These are phyloP conservation scores for Scomber colias DNA, from an alignment of 2,113 vertebrate species.

Conservation along the genomic window DNA sequence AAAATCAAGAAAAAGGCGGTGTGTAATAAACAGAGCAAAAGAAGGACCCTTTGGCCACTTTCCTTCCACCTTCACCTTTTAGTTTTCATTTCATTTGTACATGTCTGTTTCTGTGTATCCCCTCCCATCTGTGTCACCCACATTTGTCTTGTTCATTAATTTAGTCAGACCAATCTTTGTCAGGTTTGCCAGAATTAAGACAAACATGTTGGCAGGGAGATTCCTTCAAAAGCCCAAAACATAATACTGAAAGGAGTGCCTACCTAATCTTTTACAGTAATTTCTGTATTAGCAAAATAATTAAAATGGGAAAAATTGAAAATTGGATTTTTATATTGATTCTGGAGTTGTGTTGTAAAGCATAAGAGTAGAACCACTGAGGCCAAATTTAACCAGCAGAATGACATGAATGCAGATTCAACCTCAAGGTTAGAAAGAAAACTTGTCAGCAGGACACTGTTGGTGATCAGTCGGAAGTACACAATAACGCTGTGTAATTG, in stretches of 20 bases:
- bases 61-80: conserved; percentile 57
- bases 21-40: conserved; percentile 87
- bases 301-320: not conserved
- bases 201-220: conserved; percentile 12
- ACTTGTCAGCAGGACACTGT: not conserved
- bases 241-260: too few relatives aligned
- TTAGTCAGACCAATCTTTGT: not conserved
- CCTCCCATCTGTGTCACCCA: conserved; percentile 48
- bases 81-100: conserved; percentile 47
- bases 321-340: not conserved
- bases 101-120: conserved; percentile 30
- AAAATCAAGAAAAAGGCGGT: conserved; percentile 99
- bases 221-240: not conserved
- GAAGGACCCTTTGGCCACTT: conserved; percentile 65
- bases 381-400: not conserved
- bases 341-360: not conserved
- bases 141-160: conserved; percentile 22
- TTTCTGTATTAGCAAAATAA: not conserved
- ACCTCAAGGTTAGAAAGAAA: not conserved
- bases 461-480: too few relatives aligned
- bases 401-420: not conserved
- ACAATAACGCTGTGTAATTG: not conserved
- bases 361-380: not conserved
- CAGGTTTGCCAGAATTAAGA: not conserved
- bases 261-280: not conserved